These are phyloP conservation scores for Nyctereutes procyonoides DNA, from an alignment of 2,113 vertebrate species.

Conservation along the genomic window DNA sequence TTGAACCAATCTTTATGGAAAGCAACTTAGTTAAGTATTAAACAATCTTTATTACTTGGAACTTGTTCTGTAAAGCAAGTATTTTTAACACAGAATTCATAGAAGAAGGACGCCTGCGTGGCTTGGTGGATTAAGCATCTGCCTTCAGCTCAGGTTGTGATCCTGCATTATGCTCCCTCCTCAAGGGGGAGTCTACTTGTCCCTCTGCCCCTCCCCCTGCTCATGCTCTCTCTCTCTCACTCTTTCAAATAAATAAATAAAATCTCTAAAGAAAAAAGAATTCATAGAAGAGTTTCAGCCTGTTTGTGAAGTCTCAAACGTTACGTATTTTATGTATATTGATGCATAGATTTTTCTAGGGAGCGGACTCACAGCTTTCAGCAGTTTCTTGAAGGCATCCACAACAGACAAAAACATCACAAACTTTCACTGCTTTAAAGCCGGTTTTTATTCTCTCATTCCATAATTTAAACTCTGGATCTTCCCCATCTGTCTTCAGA, in stretches of 20 bases:
- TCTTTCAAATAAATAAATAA: no score
- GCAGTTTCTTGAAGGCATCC: background rate
- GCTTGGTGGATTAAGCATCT: no score
- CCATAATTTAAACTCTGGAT: constrained; percentile 25
- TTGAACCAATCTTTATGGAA: background rate
- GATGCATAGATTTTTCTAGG: background rate
- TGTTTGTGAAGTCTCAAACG: constrained; percentile 23
- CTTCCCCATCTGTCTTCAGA: constrained; percentile 22
- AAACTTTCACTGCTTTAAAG: background rate
- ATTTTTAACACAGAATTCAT: background rate
- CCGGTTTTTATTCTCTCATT: background rate
- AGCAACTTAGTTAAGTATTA: constrained; percentile 34
- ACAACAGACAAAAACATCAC: background rate
- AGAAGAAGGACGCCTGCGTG: background rate
- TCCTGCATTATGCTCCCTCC: no score
- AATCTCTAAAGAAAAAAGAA: background rate
- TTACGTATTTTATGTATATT: background rate
- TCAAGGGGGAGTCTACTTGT: no score
- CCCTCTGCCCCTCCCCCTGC: no score
- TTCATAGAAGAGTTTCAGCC: background rate
- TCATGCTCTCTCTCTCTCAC: no score
- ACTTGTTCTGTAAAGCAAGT: background rate
- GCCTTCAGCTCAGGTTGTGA: no score
- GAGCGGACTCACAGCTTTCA: background rate
- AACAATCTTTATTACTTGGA: background rate